A percentile compares a stretch with the other conserved stretches of the same genome.
These are phyloP conservation scores for Drosophila willistoni DNA, from an alignment of 1,140 invertebrate species.

Conservation along the genomic window DNA sequence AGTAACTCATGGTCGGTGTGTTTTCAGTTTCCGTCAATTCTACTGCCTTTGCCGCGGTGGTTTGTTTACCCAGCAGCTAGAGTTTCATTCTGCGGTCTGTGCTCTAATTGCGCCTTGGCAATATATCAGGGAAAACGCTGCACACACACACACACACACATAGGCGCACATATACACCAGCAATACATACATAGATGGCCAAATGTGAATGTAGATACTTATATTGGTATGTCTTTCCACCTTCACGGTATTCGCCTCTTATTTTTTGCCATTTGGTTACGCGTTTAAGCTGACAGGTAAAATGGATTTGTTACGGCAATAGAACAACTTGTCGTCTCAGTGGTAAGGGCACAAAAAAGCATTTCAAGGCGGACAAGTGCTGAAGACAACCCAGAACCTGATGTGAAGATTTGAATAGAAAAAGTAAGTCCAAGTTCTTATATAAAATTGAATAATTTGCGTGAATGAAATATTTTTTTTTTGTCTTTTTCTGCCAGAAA, in stretches of 20 bases:
- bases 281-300: constrained; percentile 77
- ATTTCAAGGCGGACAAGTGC: background rate
- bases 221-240: background rate
- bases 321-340: constrained; percentile 43
- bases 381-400: background rate
- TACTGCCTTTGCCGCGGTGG: constrained; percentile 34
- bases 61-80: constrained; percentile 62
- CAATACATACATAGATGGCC: constrained; percentile 8
- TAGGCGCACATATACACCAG: background rate
- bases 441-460: background rate
- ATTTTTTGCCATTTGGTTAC: constrained; percentile 70
- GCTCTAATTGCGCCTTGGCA: constrained; percentile 72
- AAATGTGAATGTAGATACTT: constrained; percentile 11
- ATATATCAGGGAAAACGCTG: constrained; percentile 56
- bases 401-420: background rate
- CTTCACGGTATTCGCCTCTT: constrained; percentile 17
- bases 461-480: background rate
- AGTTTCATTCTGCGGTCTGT: constrained; percentile 67
- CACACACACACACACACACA: constrained; percentile 8
- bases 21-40: background rate
- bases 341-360: background rate
- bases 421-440: background rate
- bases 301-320: constrained; percentile 78
- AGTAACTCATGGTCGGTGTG: constrained; percentile 14
- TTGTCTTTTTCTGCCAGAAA: too few species aligned